Conservation (phyloP, 1,140 invertebrate species). For the Drosophila subobscura region DNA sequence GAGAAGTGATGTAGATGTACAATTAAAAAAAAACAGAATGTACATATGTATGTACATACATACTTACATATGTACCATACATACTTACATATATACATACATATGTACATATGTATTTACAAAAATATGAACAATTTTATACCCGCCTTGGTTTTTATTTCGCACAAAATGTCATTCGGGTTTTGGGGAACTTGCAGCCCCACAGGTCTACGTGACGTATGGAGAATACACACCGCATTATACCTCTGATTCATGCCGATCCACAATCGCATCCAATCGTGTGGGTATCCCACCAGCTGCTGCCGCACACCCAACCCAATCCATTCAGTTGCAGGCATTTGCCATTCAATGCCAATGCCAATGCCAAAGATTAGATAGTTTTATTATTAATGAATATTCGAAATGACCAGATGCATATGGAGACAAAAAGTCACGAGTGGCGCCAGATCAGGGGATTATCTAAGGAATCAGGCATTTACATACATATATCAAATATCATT, state of each 20-base stretch:
- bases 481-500: too few species aligned
- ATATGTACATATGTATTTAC: too few species aligned
- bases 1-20: too few species aligned
- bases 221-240: slow-evolving; percentile 50
- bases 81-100: too few species aligned
- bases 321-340: slow-evolving; percentile 25
- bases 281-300: slow-evolving; percentile 14
- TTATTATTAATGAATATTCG: slow-evolving; percentile 24
- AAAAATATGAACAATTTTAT: background rate
- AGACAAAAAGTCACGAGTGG: too few species aligned
- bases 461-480: too few species aligned
- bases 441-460: background rate
- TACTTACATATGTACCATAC: too few species aligned
- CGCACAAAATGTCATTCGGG: slow-evolving; percentile 34
- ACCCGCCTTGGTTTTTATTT: slow-evolving; percentile 5
- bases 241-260: slow-evolving; percentile 29
- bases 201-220: slow-evolving; percentile 69
- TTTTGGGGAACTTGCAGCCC: slow-evolving; percentile 28
- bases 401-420: too few species aligned
- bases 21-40: too few species aligned
- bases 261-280: background rate
- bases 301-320: background rate
- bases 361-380: slow-evolving; percentile 32
- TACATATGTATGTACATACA: too few species aligned
- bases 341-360: slow-evolving; percentile 45